These are phyloP conservation scores for Semnornis frantzii DNA, from an alignment of 2,113 vertebrate species.

Conservation along the genomic window DNA sequence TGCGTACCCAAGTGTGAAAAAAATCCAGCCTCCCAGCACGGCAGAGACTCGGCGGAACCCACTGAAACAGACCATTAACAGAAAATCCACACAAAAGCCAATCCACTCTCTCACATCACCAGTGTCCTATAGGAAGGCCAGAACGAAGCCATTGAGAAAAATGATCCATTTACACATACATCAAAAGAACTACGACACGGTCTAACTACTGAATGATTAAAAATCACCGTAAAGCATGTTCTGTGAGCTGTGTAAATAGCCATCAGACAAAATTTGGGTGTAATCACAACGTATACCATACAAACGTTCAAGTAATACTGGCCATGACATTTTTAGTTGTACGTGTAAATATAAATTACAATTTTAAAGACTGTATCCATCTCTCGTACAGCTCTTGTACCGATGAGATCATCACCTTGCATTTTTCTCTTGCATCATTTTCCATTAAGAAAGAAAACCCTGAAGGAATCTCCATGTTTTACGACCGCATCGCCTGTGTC, in stretches of 20 bases:
- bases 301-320: background rate
- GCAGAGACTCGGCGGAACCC: background rate
- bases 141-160: conserved; percentile 50
- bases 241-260: background rate
- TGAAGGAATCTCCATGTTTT: conserved; percentile 47
- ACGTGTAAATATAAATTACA: background rate
- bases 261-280: background rate
- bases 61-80: conserved; percentile 14
- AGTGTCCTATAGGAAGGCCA: conserved; percentile 30
- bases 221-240: background rate
- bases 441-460: conserved; percentile 13
- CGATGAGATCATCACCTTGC: background rate
- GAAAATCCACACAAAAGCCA: conserved; percentile 40
- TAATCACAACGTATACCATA: background rate
- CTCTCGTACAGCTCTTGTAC: background rate
- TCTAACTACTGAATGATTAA: background rate
- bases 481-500: background rate
- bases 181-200: background rate
- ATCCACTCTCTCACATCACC: background rate
- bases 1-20: background rate
- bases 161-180: background rate
- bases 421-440: background rate
- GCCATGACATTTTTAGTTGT: background rate
- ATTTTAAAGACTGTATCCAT: background rate
- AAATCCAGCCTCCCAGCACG: background rate